Evolutionary conservation across 2,888 invertebrate genomes (phyloP), one percentile per base, ranked within the genome.

Genomic region (Abscondita cerata): DNA sequence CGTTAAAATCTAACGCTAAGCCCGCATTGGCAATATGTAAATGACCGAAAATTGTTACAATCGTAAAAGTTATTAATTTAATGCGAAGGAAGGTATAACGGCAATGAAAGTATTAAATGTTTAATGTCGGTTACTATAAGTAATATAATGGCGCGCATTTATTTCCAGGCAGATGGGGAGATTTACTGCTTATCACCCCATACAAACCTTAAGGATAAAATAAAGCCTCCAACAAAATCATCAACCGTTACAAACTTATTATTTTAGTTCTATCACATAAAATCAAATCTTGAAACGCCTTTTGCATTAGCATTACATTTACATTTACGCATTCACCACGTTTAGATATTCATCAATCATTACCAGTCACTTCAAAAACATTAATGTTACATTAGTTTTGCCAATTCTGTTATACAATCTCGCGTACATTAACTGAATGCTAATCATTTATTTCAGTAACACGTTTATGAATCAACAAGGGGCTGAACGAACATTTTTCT

Each of bases 21-120:
- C 73, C 73, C 74, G 73, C 74, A 74, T 75, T 68, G 68, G 69
- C 70, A 72, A 72, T 77, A 76, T 77, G 76, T 72, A 76, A 77
- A 77, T 77, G 70, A 72, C 69, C 66, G 68, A 73, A 74, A 73
- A 75, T 74, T 75, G 73, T 74, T 70, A 70, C 74, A 74, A 76
- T 75, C 73, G 72, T 76, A 75, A 75, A 75, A 70, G 73, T 75
- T 75, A 75, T 73, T 72, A 73, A 71, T 71, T 73, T 72, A 71
- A 73, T 70, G 60, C 65, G 55, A 50, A 65, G 63, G 68, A 59
- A 64, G 65, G 59, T 64, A 64, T 51, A 38, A 58, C 55, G 61
- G 46, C 61, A 55, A 62, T 52, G 57, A 61, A 62, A 59, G 62
- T 62, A 67, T 64, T 62, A 65, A 65, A 65, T 62, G 62, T 65